Percentiles rank a stretch among this genome's conserved stretches.
phyloP scores from a whole-genome alignment of 2,113 vertebrate species.

The Eubucco bourcierii region DNA sequence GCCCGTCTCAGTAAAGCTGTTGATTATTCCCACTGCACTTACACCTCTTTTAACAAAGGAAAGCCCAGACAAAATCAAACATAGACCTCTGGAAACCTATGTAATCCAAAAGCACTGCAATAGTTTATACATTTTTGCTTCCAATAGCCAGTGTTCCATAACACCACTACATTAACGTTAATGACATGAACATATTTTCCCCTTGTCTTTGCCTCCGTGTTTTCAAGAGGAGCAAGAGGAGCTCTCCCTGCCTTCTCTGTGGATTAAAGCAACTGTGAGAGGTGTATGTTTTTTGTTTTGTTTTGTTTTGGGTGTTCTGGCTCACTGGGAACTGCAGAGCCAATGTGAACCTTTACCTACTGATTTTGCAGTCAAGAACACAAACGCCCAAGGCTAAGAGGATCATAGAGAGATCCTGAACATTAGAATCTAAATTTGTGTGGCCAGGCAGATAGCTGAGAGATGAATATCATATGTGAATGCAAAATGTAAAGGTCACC shows the following conservation, averaged over 20 bases:
- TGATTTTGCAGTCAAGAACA: not conserved
- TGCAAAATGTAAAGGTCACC: not conserved
- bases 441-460: not conserved
- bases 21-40: not conserved
- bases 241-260: not conserved
- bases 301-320: not conserved
- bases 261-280: not conserved
- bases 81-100: not conserved
- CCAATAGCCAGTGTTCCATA: not conserved
- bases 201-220: not conserved
- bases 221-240: rapidly evolving
- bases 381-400: not conserved
- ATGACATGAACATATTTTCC: not conserved
- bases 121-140: not conserved
- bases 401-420: not conserved
- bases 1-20: not conserved
- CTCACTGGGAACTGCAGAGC: not conserved
- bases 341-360: not conserved
- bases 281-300: not conserved
- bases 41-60: not conserved
- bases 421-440: not conserved
- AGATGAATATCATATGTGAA: not conserved
- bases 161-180: not conserved
- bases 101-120: not conserved
- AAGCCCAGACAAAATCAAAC: not conserved